Evolutionary conservation across 2,797 vertebrate species (phyloP).

Genomic region (Ctenosaura bakeri): DNA sequence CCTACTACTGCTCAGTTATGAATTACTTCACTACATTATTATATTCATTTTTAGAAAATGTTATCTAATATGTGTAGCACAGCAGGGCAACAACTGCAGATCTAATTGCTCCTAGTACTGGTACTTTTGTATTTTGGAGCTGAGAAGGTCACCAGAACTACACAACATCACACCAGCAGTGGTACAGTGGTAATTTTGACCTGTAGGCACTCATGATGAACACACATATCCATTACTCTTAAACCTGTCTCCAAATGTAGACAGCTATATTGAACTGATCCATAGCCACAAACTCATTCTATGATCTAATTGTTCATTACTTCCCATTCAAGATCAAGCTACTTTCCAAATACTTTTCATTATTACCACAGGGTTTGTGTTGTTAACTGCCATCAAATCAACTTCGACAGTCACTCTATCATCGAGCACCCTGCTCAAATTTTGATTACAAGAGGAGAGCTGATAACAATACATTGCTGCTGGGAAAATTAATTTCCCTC

Average conservation of each 20-base stretch:
- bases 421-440: too few relatives aligned
- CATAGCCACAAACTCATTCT: too few relatives aligned
- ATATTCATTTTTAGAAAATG: too few relatives aligned
- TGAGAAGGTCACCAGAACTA: not conserved
- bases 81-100: not conserved
- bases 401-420: too few relatives aligned
- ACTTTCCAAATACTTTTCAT: not conserved
- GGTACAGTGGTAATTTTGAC: not conserved
- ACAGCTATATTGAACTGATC: too few relatives aligned
- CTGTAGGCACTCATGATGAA: too few relatives aligned
- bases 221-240: too few relatives aligned
- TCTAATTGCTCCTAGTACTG: not conserved
- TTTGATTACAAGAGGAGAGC: not conserved
- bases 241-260: too few relatives aligned
- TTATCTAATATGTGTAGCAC: not conserved
- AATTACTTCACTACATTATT: too few relatives aligned
- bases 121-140: not conserved
- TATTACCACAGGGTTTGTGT: not conserved
- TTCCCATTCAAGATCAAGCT: not conserved
- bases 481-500: not conserved
- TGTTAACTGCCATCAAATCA: too few relatives aligned
- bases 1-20: too few relatives aligned
- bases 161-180: too few relatives aligned
- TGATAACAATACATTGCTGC: not conserved
- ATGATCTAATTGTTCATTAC: not conserved